Base-by-base conservation (phyloP, 2,888 invertebrate genomes). In the Dryadula phaetusa region DNA sequence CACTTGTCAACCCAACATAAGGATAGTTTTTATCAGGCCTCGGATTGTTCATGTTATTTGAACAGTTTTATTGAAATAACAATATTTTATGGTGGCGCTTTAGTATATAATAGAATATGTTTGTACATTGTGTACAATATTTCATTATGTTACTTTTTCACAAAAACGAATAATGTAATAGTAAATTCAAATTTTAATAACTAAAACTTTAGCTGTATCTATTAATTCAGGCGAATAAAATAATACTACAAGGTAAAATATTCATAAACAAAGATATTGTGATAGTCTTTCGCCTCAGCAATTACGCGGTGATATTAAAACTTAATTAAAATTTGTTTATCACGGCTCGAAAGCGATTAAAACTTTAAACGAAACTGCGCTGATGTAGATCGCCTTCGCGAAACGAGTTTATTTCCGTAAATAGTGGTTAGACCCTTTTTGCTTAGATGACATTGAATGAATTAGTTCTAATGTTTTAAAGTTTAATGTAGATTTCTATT, bases 301-400 rank as follows among this genome's bases (percentile, higher is more conserved):
- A 92, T 92, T 92, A 90, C 88, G 90, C 84, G 88, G 88, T 90
- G 87, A 92, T 92, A 92, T 92, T 92, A 91, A 92, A 92, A 91
- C 88, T 90, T 91, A 91, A 92, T 92, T 91, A 91, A 92, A 92
- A 91, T 91, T 91, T 90, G 90, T 90, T 92, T 89, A 91, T 91
- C 91, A 86, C 87, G 87, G 87, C 88, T 90, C 83, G 86, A 86
- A 92, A 90, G 87, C 90, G 91, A 92, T 92, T 92, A 92, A 92
- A 92, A 92, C 83, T 92, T 92, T 90, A 90, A 92, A 90, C 89
- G 91, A 90, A 86, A 84, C 85, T 82, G 82, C 85, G 84, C 83
- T 84, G 83, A 85, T 85, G 89, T 85, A 82, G 85, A 82, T 86
- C 82, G 88, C 88, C 88, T 88, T 87, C 80, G 81, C 86, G 84